Percentiles rank a stretch among this genome's conserved stretches.
phyloP scores from a whole-genome alignment of 2,113 vertebrate genomes.

The Mustelus asterias region DNA sequence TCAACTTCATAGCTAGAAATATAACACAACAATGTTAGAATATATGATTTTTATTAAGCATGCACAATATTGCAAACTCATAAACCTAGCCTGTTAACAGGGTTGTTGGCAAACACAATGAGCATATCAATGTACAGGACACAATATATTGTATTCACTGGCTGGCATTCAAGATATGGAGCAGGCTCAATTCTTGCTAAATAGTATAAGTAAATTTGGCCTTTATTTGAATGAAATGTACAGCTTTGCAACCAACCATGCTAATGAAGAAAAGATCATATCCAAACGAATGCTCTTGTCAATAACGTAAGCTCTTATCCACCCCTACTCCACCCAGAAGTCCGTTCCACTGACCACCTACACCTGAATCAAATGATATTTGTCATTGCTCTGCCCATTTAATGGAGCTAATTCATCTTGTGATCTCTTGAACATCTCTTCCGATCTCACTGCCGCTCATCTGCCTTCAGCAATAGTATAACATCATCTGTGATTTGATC shows the following conservation, averaged over 20 bases:
- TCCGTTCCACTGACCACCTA: background rate
- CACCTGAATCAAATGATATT: background rate
- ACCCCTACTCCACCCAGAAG: background rate
- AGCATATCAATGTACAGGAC: background rate
- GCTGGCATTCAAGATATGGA: background rate
- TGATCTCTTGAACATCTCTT: background rate
- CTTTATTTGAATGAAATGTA: background rate
- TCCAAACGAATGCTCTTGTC: background rate
- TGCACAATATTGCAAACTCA: background rate
- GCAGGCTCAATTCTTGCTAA: background rate
- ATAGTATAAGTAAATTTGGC: background rate
- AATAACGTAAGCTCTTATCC: background rate
- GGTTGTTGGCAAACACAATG: background rate
- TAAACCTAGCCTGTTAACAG: background rate
- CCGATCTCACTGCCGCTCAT: background rate
- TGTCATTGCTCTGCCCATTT: background rate
- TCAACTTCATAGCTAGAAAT: conserved; percentile 70
- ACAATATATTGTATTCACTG: background rate
- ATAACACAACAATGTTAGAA: background rate
- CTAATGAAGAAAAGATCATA: background rate
- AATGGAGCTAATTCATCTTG: background rate
- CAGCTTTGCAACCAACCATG: background rate
- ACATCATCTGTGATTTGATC: background rate
- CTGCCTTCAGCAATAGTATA: background rate
- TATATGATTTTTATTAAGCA: too few relatives aligned